These are phyloP conservation scores for Drosophila pectinifera DNA, from an alignment of 1,140 invertebrate species.

Conservation along the genomic window DNA sequence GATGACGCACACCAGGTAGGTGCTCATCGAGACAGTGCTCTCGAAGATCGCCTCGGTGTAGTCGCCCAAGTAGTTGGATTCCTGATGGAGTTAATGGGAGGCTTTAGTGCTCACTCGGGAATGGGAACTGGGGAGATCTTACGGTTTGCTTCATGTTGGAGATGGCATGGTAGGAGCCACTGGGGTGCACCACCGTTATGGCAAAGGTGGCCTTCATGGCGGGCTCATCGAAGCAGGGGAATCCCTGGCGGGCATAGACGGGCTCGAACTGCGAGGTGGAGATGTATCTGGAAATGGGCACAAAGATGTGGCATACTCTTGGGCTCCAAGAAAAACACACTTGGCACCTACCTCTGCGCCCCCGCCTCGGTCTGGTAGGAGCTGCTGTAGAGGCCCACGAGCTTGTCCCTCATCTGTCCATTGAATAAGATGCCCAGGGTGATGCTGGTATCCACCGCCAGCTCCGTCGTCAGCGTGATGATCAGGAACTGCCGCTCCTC, in stretches of 20 bases:
- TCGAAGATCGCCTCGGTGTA: conserved; percentile 87
- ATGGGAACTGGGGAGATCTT: no score
- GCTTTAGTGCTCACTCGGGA: no score
- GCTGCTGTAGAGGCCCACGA: conserved; percentile 85
- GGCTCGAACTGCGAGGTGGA: conserved; percentile 97
- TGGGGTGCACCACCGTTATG: conserved; percentile 90
- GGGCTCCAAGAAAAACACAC: background rate
- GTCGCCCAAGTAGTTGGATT: conserved; percentile 54
- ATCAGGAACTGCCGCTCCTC: conserved; percentile 68
- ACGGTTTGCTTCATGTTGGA: conserved; percentile 90
- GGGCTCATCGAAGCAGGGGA: conserved; percentile 98
- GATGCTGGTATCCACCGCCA: conserved; percentile 38
- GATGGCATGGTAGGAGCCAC: conserved; percentile 89
- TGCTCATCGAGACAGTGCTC: conserved; percentile 96
- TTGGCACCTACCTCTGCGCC: conserved; percentile 80
- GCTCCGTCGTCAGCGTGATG: conserved; percentile 43
- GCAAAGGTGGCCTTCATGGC: conserved; percentile 95
- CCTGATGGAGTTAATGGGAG: conserved; percentile 12
- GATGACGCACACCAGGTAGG: conserved; percentile 95
- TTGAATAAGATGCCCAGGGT: conserved; percentile 81
- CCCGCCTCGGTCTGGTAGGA: conserved; percentile 77
- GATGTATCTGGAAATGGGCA: conserved; percentile 87
- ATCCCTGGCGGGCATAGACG: conserved; percentile 95
- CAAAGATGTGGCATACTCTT: conserved; percentile 40
- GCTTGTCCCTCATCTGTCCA: conserved; percentile 84